A percentile compares a stretch with the other conserved stretches of the same genome.
Conservation (phyloP, 2,797 vertebrate genomes). For the Hippopotamyrus pictus region DNA sequence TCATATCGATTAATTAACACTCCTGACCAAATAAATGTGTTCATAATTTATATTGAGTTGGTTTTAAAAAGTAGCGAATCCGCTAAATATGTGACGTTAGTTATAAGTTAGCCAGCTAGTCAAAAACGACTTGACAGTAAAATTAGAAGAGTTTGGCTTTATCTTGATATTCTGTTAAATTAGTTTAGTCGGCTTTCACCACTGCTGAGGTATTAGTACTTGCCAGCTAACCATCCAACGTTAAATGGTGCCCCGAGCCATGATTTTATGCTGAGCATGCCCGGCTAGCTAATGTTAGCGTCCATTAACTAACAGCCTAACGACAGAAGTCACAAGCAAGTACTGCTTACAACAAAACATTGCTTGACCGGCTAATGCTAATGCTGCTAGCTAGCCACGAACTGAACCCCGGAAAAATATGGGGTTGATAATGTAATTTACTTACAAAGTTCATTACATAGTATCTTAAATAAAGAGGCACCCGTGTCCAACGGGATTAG, state of each 20-base stretch:
- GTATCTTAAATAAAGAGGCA: not conserved
- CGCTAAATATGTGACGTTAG: not conserved
- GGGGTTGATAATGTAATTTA: not conserved
- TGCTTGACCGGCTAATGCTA: constrained; percentile 1
- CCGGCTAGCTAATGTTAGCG: not conserved
- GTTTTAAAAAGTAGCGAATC: not conserved
- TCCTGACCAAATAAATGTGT: not conserved
- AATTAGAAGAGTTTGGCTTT: not conserved
- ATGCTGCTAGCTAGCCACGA: not conserved
- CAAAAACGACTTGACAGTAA: not conserved
- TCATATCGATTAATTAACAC: not conserved
- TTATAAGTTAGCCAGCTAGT: not conserved
- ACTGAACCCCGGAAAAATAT: not conserved
- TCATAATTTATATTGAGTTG: not conserved
- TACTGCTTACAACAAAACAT: not conserved
- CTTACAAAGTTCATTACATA: not conserved
- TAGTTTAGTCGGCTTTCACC: not conserved
- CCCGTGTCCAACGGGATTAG: not conserved
- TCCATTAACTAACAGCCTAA: not conserved
- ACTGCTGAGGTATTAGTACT: not conserved
- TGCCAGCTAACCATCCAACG: not conserved
- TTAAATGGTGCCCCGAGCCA: not conserved
- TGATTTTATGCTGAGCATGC: constrained; percentile 26
- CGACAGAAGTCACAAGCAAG: not conserved
- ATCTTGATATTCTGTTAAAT: not conserved